phyloP scores from a whole-genome alignment of 92 coral and sea anemone genomes.

The Porites lobata region DNA sequence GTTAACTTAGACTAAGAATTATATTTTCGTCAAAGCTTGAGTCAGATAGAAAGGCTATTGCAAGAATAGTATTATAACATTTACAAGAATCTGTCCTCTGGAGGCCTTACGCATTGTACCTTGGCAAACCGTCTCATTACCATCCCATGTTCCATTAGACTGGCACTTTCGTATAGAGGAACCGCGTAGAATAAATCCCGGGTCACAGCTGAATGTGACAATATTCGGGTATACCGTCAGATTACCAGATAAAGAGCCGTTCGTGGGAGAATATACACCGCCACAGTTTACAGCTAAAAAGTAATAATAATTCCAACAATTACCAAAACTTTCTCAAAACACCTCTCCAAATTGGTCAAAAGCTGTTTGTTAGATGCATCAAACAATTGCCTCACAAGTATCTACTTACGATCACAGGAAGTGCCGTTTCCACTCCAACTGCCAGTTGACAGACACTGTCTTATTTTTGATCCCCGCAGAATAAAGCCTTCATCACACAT shows the following conservation, averaged over 20 bases:
- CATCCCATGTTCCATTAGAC: constrained; percentile 67
- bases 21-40: no score
- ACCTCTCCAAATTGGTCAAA: no score
- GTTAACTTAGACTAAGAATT: no score
- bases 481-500: constrained; percentile 76
- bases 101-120: constrained; percentile 24
- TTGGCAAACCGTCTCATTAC: constrained; percentile 44
- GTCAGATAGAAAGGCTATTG: no score
- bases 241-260: constrained; percentile 52
- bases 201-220: constrained; percentile 53
- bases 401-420: constrained; percentile 49
- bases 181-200: constrained; percentile 70
- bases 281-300: constrained; percentile 48
- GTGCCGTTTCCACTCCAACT: constrained; percentile 70
- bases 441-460: constrained; percentile 72
- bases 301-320: neutral
- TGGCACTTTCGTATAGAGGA: constrained; percentile 56
- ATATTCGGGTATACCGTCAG: constrained; percentile 53
- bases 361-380: no score
- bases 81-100: no score
- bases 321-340: neutral
- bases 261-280: neutral
- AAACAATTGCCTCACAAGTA: neutral
- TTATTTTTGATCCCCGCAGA: constrained; percentile 48
- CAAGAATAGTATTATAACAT: no score